Conservation (phyloP, 2,888 invertebrate genomes). For the Seira musarum region DNA sequence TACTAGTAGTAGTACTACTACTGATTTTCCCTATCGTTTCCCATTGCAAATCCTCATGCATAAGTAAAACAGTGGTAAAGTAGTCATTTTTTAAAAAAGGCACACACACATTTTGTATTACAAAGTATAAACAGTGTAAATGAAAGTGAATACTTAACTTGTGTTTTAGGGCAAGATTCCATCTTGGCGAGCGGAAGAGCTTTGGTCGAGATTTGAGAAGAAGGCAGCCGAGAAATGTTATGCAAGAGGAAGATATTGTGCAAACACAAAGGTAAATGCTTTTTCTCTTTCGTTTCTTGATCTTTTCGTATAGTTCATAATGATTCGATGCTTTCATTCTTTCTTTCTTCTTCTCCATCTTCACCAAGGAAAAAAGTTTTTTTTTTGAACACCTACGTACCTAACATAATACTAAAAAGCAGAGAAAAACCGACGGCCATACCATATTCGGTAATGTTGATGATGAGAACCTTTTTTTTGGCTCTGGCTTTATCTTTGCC, state of each 20-base stretch:
- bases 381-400: not conserved
- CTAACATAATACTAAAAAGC: not conserved
- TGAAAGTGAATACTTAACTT: slow-evolving; percentile 37
- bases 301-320: not conserved
- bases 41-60: too few relatives aligned
- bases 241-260: slow-evolving; percentile 65
- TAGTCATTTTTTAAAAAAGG: too few relatives aligned
- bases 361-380: not conserved
- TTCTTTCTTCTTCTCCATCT: slow-evolving; percentile 6
- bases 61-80: too few relatives aligned
- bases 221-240: slow-evolving; percentile 63
- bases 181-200: slow-evolving; percentile 67
- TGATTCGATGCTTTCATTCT: not conserved
- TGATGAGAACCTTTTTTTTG: not conserved
- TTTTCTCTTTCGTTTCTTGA: too few relatives aligned
- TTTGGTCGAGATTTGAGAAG: slow-evolving; percentile 66
- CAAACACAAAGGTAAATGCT: slow-evolving; percentile 57
- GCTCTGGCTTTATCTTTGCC: not conserved
- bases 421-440: not conserved
- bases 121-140: slow-evolving; percentile 23
- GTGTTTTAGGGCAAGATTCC: slow-evolving; percentile 61
- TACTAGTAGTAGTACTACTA: too few relatives aligned
- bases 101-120: too few relatives aligned
- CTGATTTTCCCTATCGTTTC: too few relatives aligned
- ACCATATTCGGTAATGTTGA: slow-evolving; percentile 15